Evolutionary conservation across 2,888 invertebrate genomes (phyloP), one percentile per base, ranked within the genome.

Genomic region (Lacanobia oleracea): DNA sequence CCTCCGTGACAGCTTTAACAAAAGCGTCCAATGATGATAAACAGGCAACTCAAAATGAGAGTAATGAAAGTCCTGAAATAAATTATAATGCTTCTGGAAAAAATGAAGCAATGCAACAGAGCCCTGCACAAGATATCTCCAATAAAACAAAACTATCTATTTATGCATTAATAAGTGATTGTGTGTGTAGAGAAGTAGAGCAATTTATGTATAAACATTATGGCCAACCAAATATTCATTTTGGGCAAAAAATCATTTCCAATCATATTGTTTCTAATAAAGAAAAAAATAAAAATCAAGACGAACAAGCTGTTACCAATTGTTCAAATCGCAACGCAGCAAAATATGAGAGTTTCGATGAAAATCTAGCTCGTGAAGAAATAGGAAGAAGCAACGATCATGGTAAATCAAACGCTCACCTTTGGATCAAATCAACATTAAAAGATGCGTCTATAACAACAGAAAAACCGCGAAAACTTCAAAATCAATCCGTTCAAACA

Each of bases 401-500:
- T 53, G 7, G n/a, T 40, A 62, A 48, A 53, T 48, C 59, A 14
- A 69, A 18, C 10, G 18, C n/a, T 56, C 18, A 37, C n/a, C 48
- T 43, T 43, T 43, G 2, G 23, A 54, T 33, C 50, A 56, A 40
- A n/a, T 12, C 18, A 27, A 21, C 18, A 61, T 23, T 56, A 23
- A 74, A 67, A 66, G 60, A 74, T 56, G 54, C 23, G 33, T 51
- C 33, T 50, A 69, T 37, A 59, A 50, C 16, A 16, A 63, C 27
- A 23, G 21, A 51, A 54, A 66, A 68, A 27, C n/a, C 37, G 53
- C 3, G 21, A 16, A 61, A 50, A 27, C 50, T 50, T 63, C 53
- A 50, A 66, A 62, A 74, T 62, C 62, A 54, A 43, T 40, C 50
- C 45, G 53, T 57, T 9, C 76, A 71, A 70, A 75, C 66, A 27